Evolutionary conservation across 2,113 vertebrate genomes (phyloP).

Genomic region (Erythrolamprus reginae): DNA sequence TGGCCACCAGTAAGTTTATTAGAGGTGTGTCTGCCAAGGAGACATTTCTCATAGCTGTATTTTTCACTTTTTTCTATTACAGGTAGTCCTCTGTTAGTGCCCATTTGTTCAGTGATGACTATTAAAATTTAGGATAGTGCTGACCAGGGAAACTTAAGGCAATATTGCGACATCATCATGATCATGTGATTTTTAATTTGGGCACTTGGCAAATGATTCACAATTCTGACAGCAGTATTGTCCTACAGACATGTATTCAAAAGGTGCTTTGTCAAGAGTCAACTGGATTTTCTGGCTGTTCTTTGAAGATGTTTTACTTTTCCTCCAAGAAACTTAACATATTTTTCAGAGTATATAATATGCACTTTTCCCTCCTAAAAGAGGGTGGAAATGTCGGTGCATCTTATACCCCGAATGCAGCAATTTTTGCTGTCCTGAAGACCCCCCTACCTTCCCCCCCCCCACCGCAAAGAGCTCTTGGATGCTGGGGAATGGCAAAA

Average conservation of each 20-base stretch:
- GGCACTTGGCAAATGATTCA: not conserved
- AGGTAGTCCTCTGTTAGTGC: not conserved
- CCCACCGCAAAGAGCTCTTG: too few relatives aligned
- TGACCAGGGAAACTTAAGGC: not conserved
- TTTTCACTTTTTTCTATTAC: not conserved
- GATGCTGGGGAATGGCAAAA: too few relatives aligned
- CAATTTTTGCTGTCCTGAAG: too few relatives aligned
- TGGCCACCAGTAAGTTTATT: not conserved
- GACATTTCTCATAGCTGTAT: not conserved
- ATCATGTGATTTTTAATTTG: not conserved
- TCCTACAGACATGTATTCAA: not conserved
- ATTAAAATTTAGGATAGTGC: not conserved
- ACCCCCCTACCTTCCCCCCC: too few relatives aligned
- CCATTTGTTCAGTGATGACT: not conserved
- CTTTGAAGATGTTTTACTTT: too few relatives aligned
- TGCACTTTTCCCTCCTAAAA: too few relatives aligned
- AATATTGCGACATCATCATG: not conserved
- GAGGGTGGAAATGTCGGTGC: too few relatives aligned
- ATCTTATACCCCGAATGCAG: too few relatives aligned
- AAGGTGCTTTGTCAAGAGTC: too few relatives aligned
- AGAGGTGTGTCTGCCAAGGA: not conserved
- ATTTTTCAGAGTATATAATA: too few relatives aligned
- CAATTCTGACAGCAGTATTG: not conserved
- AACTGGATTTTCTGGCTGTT: too few relatives aligned
- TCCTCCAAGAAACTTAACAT: too few relatives aligned